A percentile compares a stretch with the other conserved stretches of the same genome.
Conservation (phyloP, 2,797 vertebrate genomes). For the Pseudocheirus occidentalis region DNA sequence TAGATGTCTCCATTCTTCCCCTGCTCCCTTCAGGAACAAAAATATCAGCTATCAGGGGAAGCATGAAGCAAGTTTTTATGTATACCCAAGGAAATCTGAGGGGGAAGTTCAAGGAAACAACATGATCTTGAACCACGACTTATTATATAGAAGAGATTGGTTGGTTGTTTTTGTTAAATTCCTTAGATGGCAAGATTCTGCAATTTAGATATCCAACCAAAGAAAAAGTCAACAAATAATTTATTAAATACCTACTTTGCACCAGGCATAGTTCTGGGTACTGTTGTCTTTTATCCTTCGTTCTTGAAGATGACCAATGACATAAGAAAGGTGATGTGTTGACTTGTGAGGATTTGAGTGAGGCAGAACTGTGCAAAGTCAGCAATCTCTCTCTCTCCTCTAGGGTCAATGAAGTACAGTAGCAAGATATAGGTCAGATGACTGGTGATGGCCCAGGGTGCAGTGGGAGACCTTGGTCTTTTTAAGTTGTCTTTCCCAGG, state of each 20-base stretch:
- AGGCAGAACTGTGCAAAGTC: not conserved
- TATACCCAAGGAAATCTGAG: not conserved
- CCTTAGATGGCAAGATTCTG: not conserved
- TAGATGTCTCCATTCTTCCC: not conserved
- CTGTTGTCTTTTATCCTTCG: not conserved
- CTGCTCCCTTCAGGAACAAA: not conserved
- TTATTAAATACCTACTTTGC: not conserved
- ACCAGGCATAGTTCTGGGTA: not conserved
- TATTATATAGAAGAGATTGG: not conserved
- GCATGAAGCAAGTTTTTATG: not conserved
- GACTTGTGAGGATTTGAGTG: not conserved
- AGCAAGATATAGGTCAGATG: not conserved
- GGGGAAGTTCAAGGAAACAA: not conserved
- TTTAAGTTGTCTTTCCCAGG: not conserved
- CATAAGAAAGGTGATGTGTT: not conserved
- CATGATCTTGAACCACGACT: not conserved
- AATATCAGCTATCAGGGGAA: not conserved
- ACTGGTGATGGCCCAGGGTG: not conserved
- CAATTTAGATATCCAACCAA: not conserved
- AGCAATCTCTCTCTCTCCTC: not conserved
- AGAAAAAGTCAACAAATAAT: not conserved
- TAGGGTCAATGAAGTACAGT: not conserved
- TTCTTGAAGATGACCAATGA: not conserved
- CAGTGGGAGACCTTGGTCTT: not conserved
- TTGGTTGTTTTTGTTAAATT: not conserved